phyloP scores from a whole-genome alignment of 2,797 vertebrate genomes.

The Nyctibius grandis region DNA sequence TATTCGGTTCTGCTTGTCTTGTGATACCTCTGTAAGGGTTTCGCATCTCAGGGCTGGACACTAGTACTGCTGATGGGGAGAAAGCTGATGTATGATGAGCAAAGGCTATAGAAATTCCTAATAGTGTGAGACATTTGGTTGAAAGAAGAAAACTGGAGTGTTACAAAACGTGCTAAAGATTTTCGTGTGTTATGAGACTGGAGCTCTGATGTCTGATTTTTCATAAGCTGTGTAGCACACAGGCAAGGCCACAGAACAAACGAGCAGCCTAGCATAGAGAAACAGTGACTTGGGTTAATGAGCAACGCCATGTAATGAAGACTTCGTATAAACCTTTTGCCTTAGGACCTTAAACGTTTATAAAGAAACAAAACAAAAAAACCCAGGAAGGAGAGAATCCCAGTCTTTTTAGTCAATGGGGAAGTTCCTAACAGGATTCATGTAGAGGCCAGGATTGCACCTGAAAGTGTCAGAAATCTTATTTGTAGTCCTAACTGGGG shows the following conservation, averaged over 20 bases:
- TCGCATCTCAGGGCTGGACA: fast-evolving
- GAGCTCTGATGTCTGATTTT: neutral
- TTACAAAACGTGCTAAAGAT: neutral
- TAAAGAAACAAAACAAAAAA: neutral
- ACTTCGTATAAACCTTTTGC: neutral
- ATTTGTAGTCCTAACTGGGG: neutral
- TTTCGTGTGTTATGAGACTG: fast-evolving
- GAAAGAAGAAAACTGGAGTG: neutral
- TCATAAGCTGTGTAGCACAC: neutral
- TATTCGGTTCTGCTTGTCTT: neutral
- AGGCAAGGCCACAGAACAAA: neutral
- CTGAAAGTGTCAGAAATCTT: neutral
- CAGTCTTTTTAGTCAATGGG: neutral
- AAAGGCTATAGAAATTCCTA: neutral
- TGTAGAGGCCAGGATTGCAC: neutral
- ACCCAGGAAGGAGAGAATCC: neutral
- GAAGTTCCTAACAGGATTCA: neutral
- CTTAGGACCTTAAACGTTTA: neutral
- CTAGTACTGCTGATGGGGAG: neutral
- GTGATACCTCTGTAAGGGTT: fast-evolving
- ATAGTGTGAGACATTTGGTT: neutral
- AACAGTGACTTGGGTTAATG: neutral
- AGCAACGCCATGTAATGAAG: neutral
- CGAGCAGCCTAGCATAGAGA: neutral
- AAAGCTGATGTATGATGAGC: neutral